phyloP scores from a whole-genome alignment of 2,888 invertebrate species.

The Blastobasis lacticolella region DNA sequence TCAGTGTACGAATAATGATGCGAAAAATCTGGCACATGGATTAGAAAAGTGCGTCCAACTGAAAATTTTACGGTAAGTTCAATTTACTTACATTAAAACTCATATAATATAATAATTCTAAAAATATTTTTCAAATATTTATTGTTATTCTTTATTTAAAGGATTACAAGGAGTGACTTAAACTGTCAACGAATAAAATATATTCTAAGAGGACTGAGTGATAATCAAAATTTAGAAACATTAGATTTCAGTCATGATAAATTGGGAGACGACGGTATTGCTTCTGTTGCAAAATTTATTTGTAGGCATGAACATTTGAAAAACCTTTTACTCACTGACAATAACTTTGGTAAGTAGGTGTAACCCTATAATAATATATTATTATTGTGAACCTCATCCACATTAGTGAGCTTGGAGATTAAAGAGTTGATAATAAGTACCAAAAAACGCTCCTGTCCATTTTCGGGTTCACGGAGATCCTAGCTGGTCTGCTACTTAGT shows the following conservation, averaged over 20 bases:
- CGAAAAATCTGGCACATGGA: constrained; percentile 55
- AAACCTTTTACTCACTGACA: constrained; percentile 67
- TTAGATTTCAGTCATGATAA: constrained; percentile 79
- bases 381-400: no score
- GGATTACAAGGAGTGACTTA: constrained; percentile 62
- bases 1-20: constrained; percentile 66
- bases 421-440: no score
- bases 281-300: constrained; percentile 75
- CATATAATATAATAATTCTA: no score
- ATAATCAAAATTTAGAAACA: constrained; percentile 58
- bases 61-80: constrained; percentile 43
- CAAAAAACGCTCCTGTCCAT: no score
- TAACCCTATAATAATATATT: no score
- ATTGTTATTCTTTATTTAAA: constrained; percentile 19
- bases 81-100: no score
- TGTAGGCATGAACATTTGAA: constrained; percentile 58
- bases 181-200: constrained; percentile 62
- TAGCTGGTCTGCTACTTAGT: no score
- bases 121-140: no score
- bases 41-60: constrained; percentile 54
- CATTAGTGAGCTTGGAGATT: no score
- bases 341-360: constrained; percentile 56
- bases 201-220: constrained; percentile 53
- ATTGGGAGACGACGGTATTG: constrained; percentile 74
- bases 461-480: no score